Conservation (phyloP, 2,797 vertebrate species). For the Notolepis coatsorum region DNA sequence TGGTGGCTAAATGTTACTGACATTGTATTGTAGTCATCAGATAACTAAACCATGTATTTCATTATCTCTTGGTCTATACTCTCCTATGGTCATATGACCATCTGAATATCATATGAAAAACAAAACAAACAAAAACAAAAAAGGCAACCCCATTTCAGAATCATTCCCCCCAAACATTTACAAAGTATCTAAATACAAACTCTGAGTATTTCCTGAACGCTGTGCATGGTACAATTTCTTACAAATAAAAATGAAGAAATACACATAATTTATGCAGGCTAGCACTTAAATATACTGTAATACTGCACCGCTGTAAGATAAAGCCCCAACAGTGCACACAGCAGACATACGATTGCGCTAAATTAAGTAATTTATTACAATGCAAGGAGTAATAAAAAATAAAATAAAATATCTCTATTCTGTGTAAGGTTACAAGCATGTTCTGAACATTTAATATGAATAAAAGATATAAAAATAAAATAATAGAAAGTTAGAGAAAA, state of each 20-base stretch:
- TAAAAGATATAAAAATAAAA: slow-evolving; percentile 52
- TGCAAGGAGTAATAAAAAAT: background rate
- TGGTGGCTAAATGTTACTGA: no score
- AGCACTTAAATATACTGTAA: slow-evolving; percentile 22
- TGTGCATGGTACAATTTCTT: slow-evolving; percentile 21
- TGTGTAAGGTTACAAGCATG: background rate
- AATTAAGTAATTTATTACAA: background rate
- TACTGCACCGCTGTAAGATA: background rate
- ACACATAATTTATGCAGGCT: slow-evolving; percentile 26
- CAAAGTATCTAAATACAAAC: slow-evolving; percentile 54
- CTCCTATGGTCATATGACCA: no score
- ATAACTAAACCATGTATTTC: no score
- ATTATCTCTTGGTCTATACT: no score
- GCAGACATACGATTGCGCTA: slow-evolving; percentile 3
- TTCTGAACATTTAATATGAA: slow-evolving; percentile 27
- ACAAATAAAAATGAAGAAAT: slow-evolving; percentile 42
- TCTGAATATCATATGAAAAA: slow-evolving; percentile 11
- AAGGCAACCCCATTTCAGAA: slow-evolving; percentile 20
- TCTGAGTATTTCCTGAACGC: slow-evolving; percentile 32
- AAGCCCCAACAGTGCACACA: background rate
- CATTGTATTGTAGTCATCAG: no score
- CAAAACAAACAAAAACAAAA: background rate
- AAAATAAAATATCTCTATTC: background rate
- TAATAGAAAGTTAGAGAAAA: slow-evolving; percentile 3
- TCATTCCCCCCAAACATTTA: slow-evolving; percentile 37